Evolutionary conservation across 2,797 vertebrate genomes (phyloP), one percentile per base, ranked within the genome.

Genomic region (Scarus forsteni): DNA sequence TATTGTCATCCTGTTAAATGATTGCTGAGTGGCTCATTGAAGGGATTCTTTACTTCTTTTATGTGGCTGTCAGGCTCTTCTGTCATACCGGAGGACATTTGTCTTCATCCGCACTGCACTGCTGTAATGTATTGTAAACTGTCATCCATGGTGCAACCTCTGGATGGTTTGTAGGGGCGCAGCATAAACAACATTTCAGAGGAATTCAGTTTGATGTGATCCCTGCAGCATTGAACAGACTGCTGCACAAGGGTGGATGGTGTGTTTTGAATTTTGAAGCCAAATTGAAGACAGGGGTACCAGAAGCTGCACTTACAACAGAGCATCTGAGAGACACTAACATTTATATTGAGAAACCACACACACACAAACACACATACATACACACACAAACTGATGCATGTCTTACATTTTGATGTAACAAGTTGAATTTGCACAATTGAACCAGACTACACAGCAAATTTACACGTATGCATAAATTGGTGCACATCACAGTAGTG

Each of bases 211-310:
- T 60, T 50, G 66, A 60, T 81, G 45, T 60, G 71, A 66, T 78
- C 76, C 73, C 51, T 64, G 66, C 60, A 56, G 16, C 75, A 34
- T 51, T 70, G 61, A 71, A 78, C 75, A 60, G 78, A 76, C 6
- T 55, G 60, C 65, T 64, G 74, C 72, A 58, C 39, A 45, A 35
- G 76, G 71, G 81, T 57, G 73, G 80, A 87, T 76, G 63, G 77
- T n/a, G 3, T 88, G 81, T 85, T 84, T 74, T 72, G 77, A 85
- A 59, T 79, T 83, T 40, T 53, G 34, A 59, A 75, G 68, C 54
- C 75, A 88, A 91, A 89, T 86, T 91, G 86, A 90, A 90, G 82
- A 80, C 72, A 79, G 63, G 66, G 38, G 71, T 64, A 57, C 49
- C 43, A 10, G 56, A 77, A 75, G 83, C 69, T 55, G 1, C 60